These are phyloP conservation scores for Gymnoscopelus braueri DNA, from an alignment of 2,797 vertebrate genomes.

Conservation along the genomic window DNA sequence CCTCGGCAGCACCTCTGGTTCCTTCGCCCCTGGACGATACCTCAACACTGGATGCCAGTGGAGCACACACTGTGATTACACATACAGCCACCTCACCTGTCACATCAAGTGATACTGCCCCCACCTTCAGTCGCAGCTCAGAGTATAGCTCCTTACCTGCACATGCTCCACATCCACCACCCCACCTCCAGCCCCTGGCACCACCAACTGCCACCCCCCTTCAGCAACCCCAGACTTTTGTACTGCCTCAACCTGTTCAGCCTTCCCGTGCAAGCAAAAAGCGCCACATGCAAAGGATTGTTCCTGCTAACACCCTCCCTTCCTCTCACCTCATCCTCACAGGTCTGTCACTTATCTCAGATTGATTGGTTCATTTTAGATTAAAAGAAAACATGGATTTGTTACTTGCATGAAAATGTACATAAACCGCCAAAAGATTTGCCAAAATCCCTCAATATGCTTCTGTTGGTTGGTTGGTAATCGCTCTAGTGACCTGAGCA, in stretches of 20 bases:
- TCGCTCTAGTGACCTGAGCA: too few relatives aligned
- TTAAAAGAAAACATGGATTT: not conserved
- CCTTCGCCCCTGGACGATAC: slow-evolving; percentile 52
- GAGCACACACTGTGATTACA: slow-evolving; percentile 80
- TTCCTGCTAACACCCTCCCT: slow-evolving; percentile 82
- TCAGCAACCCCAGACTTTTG: slow-evolving; percentile 81
- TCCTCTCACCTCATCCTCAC: slow-evolving; percentile 83
- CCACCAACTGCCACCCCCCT: slow-evolving; percentile 47
- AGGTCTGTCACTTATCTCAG: slow-evolving; percentile 80
- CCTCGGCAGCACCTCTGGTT: slow-evolving; percentile 47
- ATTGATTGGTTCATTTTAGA: not conserved
- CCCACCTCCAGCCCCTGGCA: slow-evolving; percentile 81
- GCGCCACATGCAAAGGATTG: slow-evolving; percentile 86
- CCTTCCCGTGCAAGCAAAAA: slow-evolving; percentile 77
- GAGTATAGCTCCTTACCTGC: slow-evolving; percentile 74
- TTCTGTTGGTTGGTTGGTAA: too few relatives aligned
- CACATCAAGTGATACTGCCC: slow-evolving; percentile 80
- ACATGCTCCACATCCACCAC: slow-evolving; percentile 43
- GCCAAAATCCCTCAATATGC: too few relatives aligned
- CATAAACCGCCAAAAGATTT: not conserved
- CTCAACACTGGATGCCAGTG: slow-evolving; percentile 59
- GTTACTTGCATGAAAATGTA: not conserved
- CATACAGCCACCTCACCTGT: slow-evolving; percentile 86
- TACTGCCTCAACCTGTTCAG: slow-evolving; percentile 83
- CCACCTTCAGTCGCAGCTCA: slow-evolving; percentile 86